Evolutionary conservation across 2,113 vertebrate genomes (phyloP), one percentile per base, ranked within the genome.

Genomic region (Muntiacus reevesi): DNA sequence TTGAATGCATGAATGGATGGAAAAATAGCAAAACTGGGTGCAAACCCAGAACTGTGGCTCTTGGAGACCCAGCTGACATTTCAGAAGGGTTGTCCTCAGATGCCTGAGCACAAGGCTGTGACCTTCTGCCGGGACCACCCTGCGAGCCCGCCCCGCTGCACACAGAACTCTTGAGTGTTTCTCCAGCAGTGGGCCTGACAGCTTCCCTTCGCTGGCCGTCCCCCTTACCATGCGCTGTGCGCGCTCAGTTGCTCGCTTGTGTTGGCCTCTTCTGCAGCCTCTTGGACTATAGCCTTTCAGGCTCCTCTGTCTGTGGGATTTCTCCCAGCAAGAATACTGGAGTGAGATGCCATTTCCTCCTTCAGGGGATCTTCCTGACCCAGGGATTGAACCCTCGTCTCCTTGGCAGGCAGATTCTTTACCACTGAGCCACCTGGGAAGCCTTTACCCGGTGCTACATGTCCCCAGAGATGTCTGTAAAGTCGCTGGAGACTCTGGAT

Each of bases 71-170:
- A 6, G 9, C 81, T 85, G 50, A 30, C 11, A 8, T 64, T 59
- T 76, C 25, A 67, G 55, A 36, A 71, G 28, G 19, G 2, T 23
- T 45, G 40, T 15, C 2, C 19, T 47, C 4, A 0, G 5, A 11
- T 16, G 27, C 84, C 36, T 62, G 52, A 16, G 4, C 21, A 7
- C 78, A 33, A 10, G 28, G 19, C 43, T 36, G 21, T 83, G 52
- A 36, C 25, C 83, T 0, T 0, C 10, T 33, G 30, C 76, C 0
- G 0, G 2, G 6, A 16, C 33, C n/a, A 6, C 12, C 60, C 47
- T 33, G 15, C 12, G 45, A 19, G 5, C 4, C 28, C 6, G 5
- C 36, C 21, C 28, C 33, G 1, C 74, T 7, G 0, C 10, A 5
- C n/a, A 52, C 13, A 25, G 40, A 62, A 30, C 55, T 52, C 67